Base-by-base conservation (phyloP, 2,113 vertebrate genomes). In the Tragulus kanchil region DNA sequence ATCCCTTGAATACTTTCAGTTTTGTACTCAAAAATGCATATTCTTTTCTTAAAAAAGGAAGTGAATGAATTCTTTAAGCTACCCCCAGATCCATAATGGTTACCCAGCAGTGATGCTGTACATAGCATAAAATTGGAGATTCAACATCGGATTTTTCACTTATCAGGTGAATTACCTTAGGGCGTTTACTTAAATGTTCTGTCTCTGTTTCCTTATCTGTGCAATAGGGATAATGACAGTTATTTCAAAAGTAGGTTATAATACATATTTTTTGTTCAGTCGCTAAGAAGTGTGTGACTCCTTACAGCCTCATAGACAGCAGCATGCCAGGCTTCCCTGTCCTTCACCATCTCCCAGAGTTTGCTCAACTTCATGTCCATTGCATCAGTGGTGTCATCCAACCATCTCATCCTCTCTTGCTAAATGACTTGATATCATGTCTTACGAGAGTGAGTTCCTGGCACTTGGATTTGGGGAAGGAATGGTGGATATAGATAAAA, bases 61-160 rank as follows among this genome's bases (percentile, higher is more conserved):
- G 36, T 84, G 83, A 94, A 31, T 81, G n/a, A 81, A 21, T 96
- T 95, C 61, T 26, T 28, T 77, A 77, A 54, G 26, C 13, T 28
- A 14, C 13, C 23, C 69, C 14, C 11, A 79, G 7, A 83, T 84
- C 50, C 8, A 42, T 42, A 82, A 77, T 62, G 28, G 19, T 75
- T 81, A 64, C 82, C 19, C 64, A 77, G 28, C 19, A 85, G 42
- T 36, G 15, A 52, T 93, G 15, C 3, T 50, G 61, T 67, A 83
- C 93, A 71, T 28, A 54, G 4, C 6, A 19, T 52, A 56, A 64
- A 56, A 71, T 58, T 58, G 71, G 45, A 50, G 19, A 8, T 59
- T 95, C 8, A 5, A 50, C 45, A 36, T 61, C 71, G 65, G 31
- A 75, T 71, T 81, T 54, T 36, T 7, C 19, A 56, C 16, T 90